Conservation (phyloP, 2,888 invertebrate species). For the Xylota sylvarum region DNA sequence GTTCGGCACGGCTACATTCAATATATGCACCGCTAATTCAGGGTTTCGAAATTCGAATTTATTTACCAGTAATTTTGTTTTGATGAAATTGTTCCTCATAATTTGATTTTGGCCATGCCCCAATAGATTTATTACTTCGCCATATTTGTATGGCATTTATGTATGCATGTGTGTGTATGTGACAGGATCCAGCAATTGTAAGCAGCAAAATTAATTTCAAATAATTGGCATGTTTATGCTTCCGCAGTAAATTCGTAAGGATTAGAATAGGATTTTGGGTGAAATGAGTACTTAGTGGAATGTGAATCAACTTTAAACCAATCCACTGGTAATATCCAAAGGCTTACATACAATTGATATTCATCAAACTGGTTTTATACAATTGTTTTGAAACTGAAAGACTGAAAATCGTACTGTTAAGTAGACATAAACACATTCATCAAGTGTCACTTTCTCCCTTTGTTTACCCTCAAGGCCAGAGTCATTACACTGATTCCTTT, state of each 20-base stretch:
- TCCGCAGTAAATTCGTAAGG: slow-evolving; percentile 18
- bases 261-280: slow-evolving; percentile 11
- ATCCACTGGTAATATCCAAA: too few relatives aligned
- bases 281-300: background rate
- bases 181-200: slow-evolving; percentile 16
- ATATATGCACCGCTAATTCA: slow-evolving; percentile 61
- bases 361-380: too few relatives aligned
- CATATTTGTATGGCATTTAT: background rate
- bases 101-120: slow-evolving; percentile 69
- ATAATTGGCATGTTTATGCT: slow-evolving; percentile 61
- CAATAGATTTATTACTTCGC: slow-evolving; percentile 42
- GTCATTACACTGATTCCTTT: background rate
- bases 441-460: too few relatives aligned
- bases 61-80: slow-evolving; percentile 72
- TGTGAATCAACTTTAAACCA: background rate
- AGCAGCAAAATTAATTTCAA: slow-evolving; percentile 65
- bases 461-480: background rate
- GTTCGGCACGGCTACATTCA: slow-evolving; percentile 1
- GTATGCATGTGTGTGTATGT: background rate
- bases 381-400: too few relatives aligned
- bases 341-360: too few relatives aligned
- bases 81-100: slow-evolving; percentile 73
- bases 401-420: too few relatives aligned
- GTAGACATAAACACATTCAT: too few relatives aligned
- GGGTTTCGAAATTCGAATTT: slow-evolving; percentile 63